Conservation (phyloP, 1,140 invertebrate genomes). For the Bombus difficillimus region DNA sequence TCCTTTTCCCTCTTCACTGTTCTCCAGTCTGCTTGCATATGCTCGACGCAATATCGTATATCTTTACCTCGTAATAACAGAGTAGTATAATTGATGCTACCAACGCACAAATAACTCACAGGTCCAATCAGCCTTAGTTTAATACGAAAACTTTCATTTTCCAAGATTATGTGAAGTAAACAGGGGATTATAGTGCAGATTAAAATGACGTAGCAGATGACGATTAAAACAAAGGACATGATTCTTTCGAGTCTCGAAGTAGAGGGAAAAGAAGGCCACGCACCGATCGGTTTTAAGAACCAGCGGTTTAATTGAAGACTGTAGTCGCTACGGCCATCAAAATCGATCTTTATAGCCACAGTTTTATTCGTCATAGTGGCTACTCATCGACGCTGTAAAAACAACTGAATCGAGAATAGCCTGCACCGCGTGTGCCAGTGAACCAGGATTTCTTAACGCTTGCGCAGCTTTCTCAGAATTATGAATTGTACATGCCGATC, state of each 20-base stretch:
- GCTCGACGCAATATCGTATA: conserved; percentile 50
- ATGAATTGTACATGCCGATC: neutral
- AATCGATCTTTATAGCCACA: neutral
- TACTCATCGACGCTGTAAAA: neutral
- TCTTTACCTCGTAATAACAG: conserved; percentile 35
- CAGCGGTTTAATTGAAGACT: conserved; percentile 44
- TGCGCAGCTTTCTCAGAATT: conserved; percentile 4
- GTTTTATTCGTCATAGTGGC: neutral
- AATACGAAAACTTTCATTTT: conserved; percentile 1
- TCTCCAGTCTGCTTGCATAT: conserved; percentile 54
- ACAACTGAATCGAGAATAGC: neutral
- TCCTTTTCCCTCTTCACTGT: neutral
- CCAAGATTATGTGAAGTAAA: conserved; percentile 12
- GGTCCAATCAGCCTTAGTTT: conserved; percentile 27
- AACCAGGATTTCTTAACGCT: conserved; percentile 6
- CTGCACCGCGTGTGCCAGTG: neutral
- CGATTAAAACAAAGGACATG: conserved; percentile 3
- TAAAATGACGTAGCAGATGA: conserved; percentile 23
- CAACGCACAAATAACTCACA: conserved; percentile 46
- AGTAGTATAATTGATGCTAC: conserved; percentile 39
- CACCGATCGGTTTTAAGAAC: conserved; percentile 58
- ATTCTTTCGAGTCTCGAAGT: conserved; percentile 11
- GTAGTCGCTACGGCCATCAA: conserved; percentile 25
- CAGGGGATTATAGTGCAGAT: conserved; percentile 32
- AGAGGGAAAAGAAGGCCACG: conserved; percentile 34